Conservation (phyloP, 2,113 vertebrate species). For the Serinus canaria region DNA sequence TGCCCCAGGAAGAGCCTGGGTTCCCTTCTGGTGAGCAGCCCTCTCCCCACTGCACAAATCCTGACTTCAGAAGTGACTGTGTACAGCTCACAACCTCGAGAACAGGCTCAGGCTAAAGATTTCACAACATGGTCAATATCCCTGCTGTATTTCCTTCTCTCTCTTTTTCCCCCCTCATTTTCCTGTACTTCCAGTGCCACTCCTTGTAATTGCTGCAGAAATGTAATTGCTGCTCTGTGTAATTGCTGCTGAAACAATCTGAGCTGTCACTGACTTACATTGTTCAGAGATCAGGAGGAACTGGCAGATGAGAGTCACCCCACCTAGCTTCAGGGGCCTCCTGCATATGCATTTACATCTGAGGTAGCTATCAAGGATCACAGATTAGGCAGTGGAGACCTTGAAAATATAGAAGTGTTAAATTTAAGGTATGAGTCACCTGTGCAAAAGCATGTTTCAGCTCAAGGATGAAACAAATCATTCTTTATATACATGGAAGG, state of each 20-base stretch:
- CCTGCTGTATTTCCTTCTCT: background rate
- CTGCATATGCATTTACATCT: conserved; percentile 16
- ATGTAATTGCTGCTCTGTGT: conserved; percentile 54
- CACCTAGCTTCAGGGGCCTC: background rate
- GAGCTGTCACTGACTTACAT: conserved; percentile 50
- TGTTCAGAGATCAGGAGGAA: conserved; percentile 53
- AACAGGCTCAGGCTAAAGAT: background rate
- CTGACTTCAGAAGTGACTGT: background rate
- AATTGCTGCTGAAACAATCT: conserved; percentile 56
- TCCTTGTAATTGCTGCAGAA: conserved; percentile 52
- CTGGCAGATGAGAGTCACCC: conserved; percentile 58
- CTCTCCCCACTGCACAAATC: background rate
- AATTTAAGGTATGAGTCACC: background rate
- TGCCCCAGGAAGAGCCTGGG: background rate
- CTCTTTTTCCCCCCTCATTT: background rate
- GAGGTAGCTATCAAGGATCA: background rate
- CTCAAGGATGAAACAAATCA: background rate
- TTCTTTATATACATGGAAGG: background rate
- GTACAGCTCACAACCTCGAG: background rate
- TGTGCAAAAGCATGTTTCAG: background rate
- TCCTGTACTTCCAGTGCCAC: conserved; percentile 27
- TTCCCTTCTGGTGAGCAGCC: background rate
- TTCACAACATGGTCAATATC: background rate
- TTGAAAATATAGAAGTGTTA: background rate
- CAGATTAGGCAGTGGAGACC: background rate